phyloP scores from a whole-genome alignment of 2,888 invertebrate genomes.

The Liposcelis brunnea region DNA sequence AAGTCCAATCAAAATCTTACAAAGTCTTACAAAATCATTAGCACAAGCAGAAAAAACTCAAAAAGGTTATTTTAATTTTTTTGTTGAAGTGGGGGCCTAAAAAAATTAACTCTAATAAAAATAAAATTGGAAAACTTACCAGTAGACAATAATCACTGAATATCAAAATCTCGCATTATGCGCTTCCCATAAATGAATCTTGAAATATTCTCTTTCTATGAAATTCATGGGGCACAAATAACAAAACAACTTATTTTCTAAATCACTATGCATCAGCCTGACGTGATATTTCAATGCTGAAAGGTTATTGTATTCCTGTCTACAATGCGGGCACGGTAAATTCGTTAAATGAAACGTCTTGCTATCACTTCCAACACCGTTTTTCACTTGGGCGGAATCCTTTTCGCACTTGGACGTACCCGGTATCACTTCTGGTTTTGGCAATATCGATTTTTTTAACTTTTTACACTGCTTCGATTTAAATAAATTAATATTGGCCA shows the following conservation, averaged over 20 bases:
- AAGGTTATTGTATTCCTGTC: constrained; percentile 49
- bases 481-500: constrained; percentile 3
- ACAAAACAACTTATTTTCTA: constrained; percentile 48
- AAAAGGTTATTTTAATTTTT: too few species aligned
- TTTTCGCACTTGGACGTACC: constrained; percentile 33
- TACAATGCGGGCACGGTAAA: constrained; percentile 41
- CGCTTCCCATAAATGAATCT: constrained; percentile 49
- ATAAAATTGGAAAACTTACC: neutral
- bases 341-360: constrained; percentile 1
- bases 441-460: too few species aligned
- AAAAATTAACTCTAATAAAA: neutral
- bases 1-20: too few species aligned
- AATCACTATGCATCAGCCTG: constrained; percentile 47
- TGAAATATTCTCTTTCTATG: constrained; percentile 46
- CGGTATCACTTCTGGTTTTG: constrained; percentile 28
- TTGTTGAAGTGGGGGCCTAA: too few species aligned
- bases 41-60: too few species aligned
- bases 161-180: constrained; percentile 25
- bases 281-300: constrained; percentile 52
- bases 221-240: constrained; percentile 52
- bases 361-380: too few species aligned
- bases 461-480: neutral
- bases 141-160: neutral
- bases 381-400: constrained; percentile 22
- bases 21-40: too few species aligned